A percentile compares a stretch with the other conserved stretches of the same genome.
phyloP scores from a whole-genome alignment of 2,888 invertebrate species.

The Coelopa pilipes region DNA sequence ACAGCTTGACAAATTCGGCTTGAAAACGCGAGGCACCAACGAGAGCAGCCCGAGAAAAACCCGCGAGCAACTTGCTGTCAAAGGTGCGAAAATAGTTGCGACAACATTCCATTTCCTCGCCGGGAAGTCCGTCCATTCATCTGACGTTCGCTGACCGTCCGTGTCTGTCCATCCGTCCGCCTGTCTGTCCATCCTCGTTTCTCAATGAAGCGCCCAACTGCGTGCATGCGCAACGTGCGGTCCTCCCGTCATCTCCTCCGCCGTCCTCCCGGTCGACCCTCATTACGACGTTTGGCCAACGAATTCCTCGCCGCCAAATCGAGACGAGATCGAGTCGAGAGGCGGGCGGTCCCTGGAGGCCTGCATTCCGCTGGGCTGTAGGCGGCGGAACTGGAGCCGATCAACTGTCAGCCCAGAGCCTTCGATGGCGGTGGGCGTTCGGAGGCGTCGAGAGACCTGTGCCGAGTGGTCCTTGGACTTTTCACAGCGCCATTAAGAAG shows the following conservation, averaged over 20 bases:
- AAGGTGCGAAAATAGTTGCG: background rate
- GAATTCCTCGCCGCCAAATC: conserved; percentile 34
- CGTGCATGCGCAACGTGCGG: background rate
- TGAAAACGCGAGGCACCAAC: background rate
- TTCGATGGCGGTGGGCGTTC: no score
- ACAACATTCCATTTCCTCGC: conserved; percentile 18
- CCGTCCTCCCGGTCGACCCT: background rate
- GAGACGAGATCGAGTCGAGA: no score
- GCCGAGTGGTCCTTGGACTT: no score
- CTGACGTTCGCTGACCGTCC: no score
- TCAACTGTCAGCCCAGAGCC: no score
- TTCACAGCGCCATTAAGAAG: no score
- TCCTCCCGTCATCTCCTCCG: background rate
- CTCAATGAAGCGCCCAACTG: conserved; percentile 8
- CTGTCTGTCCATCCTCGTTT: background rate
- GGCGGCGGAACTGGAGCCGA: no score
- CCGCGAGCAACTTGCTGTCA: no score
- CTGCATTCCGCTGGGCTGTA: no score
- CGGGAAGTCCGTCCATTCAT: no score
- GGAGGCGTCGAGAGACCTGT: no score
- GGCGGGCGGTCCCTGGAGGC: no score
- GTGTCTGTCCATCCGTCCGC: background rate
- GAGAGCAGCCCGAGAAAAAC: background rate
- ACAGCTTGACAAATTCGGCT: conserved; percentile 1
- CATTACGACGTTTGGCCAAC: conserved; percentile 6